Evolutionary conservation across 2,797 vertebrate genomes (phyloP), one percentile per base, ranked within the genome.

Genomic region (Enteromius anoplus): DNA sequence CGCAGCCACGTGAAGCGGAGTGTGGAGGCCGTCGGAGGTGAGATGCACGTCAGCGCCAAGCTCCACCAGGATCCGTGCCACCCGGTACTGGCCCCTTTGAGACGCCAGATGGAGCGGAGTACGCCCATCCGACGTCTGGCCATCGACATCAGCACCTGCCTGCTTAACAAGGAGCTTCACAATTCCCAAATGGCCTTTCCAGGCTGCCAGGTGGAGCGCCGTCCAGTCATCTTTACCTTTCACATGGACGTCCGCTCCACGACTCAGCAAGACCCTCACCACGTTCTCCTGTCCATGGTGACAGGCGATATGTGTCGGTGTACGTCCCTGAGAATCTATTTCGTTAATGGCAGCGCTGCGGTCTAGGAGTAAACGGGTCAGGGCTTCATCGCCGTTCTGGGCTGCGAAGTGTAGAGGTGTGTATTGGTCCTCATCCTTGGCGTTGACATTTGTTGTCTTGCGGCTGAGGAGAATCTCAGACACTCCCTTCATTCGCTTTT

Each of bases 381-480:
- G 96, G 64, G 94, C 90, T 86, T 98, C 98, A 0, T 99, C 97
- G 0, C 97, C 97, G 0, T 96, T 98, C 89, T 98, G 98, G 2
- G 97, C 96, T 0, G 97, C 96, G 64, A 97, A 99, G 92, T 99
- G 98, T 82, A 99, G 93, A n/a, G 98, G 96, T 0, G 98, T 99
- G 95, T 97, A 99, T 89, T 96, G 97, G 92, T 99, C 98, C 86
- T 99, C 98, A 0, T 99, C 98, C 84, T 97, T 96, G 86, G 97
- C 96, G 0, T 98, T 97, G 79, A 99, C 90, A 0, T 96, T 96
- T 88, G 96, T 96, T 93, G 96, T 96, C 26, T 97, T 96, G 2
- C 97, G 95, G 81, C 97, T 92, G 0, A 96, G 91, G 86, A 96
- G 95, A 12, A 99, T 93, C 87, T 99, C 98, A 0, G 93, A 96